phyloP scores from a whole-genome alignment of 2,797 vertebrate genomes.

The Arnoldichthys spilopterus region DNA sequence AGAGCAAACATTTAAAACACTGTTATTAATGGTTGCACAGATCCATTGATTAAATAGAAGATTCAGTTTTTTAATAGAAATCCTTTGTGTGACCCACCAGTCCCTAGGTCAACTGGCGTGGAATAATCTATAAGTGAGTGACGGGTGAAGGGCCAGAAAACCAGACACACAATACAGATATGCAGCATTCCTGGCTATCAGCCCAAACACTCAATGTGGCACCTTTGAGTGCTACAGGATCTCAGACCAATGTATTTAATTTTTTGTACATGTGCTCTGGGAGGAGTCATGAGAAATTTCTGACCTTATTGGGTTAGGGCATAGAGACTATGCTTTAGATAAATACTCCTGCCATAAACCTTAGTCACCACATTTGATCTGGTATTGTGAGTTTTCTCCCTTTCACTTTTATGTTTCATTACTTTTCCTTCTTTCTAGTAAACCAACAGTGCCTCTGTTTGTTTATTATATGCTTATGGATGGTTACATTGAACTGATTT shows the following conservation, averaged over 20 bases:
- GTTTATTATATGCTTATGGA: neutral
- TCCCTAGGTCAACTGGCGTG: neutral
- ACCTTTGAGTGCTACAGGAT: constrained; percentile 47
- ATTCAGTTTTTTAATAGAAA: neutral
- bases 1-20: too few relatives aligned
- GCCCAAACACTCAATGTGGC: constrained; percentile 69
- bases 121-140: constrained; percentile 43
- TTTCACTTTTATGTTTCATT: neutral
- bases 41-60: neutral
- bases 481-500: neutral
- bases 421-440: neutral
- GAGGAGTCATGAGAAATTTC: constrained; percentile 61
- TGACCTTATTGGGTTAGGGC: constrained; percentile 74
- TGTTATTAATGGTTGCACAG: neutral
- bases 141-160: constrained; percentile 60
- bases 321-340: constrained; percentile 77
- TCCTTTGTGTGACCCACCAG: neutral
- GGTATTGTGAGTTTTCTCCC: constrained; percentile 61
- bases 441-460: constrained; percentile 5
- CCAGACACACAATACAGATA: constrained; percentile 68
- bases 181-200: constrained; percentile 71
- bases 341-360: constrained; percentile 40
- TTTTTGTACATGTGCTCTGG: constrained; percentile 31
- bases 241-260: constrained; percentile 38
- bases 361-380: constrained; percentile 63